phyloP scores from a whole-genome alignment of 2,797 vertebrate genomes.

The Serranus cabrilla region DNA sequence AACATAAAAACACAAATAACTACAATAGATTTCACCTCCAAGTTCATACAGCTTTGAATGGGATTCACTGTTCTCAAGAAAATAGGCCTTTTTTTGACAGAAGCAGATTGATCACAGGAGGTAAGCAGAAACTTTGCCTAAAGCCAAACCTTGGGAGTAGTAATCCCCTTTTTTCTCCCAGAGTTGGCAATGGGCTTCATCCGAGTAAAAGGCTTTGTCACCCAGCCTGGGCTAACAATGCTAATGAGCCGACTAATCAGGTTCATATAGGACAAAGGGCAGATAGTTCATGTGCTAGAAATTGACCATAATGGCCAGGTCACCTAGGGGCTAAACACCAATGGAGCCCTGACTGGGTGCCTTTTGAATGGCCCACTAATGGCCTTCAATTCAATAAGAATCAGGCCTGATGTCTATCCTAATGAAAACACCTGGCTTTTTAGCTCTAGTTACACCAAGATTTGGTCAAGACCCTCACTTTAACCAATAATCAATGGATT shows the following conservation, averaged over 20 bases:
- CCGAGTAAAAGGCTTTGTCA: conserved; percentile 59
- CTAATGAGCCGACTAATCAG: conserved; percentile 76
- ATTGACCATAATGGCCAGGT: conserved; percentile 74
- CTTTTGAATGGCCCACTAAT: conserved; percentile 72
- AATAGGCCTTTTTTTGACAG: conserved; percentile 9
- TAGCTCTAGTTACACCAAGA: conserved; percentile 20
- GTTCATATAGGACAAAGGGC: conserved; percentile 67
- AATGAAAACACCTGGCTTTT: conserved; percentile 69
- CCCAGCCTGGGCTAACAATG: conserved; percentile 59
- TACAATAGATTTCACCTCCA: conserved; percentile 1
- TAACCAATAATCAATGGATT: conserved; percentile 60
- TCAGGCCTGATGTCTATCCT: conserved; percentile 48
- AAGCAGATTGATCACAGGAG: conserved; percentile 1
- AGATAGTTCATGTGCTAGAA: conserved; percentile 74
- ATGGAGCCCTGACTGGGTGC: conserved; percentile 65
- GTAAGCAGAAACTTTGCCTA: conserved; percentile 30
- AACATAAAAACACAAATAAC: neutral
- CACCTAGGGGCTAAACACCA: conserved; percentile 79
- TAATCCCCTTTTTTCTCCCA: conserved; percentile 45
- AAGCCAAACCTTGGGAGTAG: conserved; percentile 42
- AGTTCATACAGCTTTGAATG: conserved; percentile 27
- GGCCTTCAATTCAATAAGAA: conserved; percentile 77
- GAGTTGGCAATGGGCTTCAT: conserved; percentile 40
- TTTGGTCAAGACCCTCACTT: conserved; percentile 38
- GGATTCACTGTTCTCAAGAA: neutral